Evolutionary conservation across 2,888 invertebrate genomes (phyloP), one percentile per base, ranked within the genome.

Genomic region (Eupeodes latifasciatus): DNA sequence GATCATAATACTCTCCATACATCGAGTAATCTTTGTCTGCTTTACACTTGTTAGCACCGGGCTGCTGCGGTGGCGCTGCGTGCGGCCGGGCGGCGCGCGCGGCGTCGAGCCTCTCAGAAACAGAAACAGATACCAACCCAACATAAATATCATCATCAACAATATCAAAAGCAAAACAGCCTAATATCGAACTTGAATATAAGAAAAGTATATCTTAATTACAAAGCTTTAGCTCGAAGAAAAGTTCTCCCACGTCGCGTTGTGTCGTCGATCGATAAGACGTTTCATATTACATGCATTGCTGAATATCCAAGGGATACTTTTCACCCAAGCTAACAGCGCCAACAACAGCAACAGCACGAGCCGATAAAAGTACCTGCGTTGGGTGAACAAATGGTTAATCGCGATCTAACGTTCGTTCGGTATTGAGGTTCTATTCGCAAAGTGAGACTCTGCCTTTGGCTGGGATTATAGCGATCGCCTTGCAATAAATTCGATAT

Each of bases 381-480:
- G 53, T 19, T 57, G 71, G 40, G 81, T 64, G 67, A 59, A 11
- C 62, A 59, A 88, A 40, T 71, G 81, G 64, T 88, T 78, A 88
- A 88, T 88, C 84, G 81, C 88, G 88, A 88, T 81, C 78, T 57
- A 78, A 59, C 59, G 69, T 81, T 88, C 85, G 78, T 72, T 77
- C 55, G 78, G 85, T 77, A 49, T 72, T 72, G 76, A 59, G 76
- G 53, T 80, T 80, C 75, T 67, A 61, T 40, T 55, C 55, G 69
- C 19, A 7, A 11, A 53, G 67, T 53, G 12, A 11, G 4, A 40
- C 44, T 51, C 19, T 16, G 36, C 19, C 19, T 67, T 57, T 27
- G 55, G 51, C 40, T 44, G 16, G 6, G 81, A 72, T 74, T 81
- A 77, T 77, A 77, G 57, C 75, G 14, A 51, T 59, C 69, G 66